These are phyloP conservation scores for Tipula lateralis DNA, from an alignment of 2,888 invertebrate species.

Conservation along the genomic window DNA sequence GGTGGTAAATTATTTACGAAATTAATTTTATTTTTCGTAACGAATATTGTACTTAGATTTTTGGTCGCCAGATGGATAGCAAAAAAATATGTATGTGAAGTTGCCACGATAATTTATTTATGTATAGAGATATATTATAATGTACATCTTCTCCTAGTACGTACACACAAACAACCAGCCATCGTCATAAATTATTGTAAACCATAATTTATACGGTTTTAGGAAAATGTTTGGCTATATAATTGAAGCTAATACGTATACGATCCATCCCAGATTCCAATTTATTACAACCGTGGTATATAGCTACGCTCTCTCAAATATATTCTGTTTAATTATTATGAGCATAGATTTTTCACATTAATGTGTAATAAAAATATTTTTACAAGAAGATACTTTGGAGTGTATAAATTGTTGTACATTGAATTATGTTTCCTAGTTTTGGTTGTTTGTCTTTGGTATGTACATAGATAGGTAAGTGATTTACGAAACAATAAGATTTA, in stretches of 20 bases:
- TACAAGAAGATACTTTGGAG: neutral
- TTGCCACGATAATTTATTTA: neutral
- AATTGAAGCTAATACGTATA: neutral
- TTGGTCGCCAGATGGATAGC: neutral
- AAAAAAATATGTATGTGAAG: neutral
- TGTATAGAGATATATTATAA: neutral
- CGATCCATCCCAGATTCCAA: neutral
- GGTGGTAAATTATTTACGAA: neutral
- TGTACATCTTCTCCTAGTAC: too few relatives aligned
- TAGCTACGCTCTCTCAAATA: neutral
- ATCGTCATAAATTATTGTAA: neutral
- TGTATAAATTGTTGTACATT: neutral
- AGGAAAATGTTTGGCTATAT: neutral
- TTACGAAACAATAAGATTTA: neutral
- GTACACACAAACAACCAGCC: neutral
- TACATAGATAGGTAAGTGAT: neutral
- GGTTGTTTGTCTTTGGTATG: neutral
- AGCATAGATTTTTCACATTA: neutral
- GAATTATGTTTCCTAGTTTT: neutral
- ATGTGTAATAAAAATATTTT: neutral
- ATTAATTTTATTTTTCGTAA: neutral
- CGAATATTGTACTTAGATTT: neutral
- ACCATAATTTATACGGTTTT: neutral
- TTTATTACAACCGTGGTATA: neutral
- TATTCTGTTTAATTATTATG: neutral